Base-by-base conservation (phyloP, 1,140 invertebrate species). In the Drosophila truncata region DNA sequence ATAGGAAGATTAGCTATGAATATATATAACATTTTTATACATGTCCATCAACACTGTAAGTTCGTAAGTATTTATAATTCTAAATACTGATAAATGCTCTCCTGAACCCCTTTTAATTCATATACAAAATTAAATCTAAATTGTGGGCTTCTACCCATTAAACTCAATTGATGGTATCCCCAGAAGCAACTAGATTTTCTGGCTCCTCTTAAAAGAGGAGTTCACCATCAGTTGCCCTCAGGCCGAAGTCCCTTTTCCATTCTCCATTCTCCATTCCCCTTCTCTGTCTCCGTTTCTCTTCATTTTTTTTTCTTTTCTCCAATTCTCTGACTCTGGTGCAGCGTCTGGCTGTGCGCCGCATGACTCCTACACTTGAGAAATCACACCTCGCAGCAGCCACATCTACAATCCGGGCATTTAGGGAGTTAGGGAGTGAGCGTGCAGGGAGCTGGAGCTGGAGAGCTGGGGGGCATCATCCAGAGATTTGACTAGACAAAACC, bases 361-460 rank as follows among this genome's bases (percentile, higher is more conserved):
- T 86, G 82, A 86, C 78, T 86, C 82, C 82, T 86, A 86, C 82
- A 86, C 82, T 86, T 86, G 78, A 86, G 78, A 86, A 82, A 86
- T 86, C 82, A 86, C 82, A 86, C 82, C 82, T 86, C 82, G 82
- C 74, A 50, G 52, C 64, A 75, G 49, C 61, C 66, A 54, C 46
- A 71, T 62, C 66, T 54, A 41, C 63, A 46, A 62, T 60, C 65
- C 61, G 42, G 58, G 52, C 62, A 71, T 72, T 39, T 41, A 55
- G 58, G 50, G 47, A 73, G 75, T 63, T 63, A 25, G 52, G 52
- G 33, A 55, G 29, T 52, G 29, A 33, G 11, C 50, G 13, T 42
- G 65, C 35, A 25, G 61, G 33, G 50, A 27, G 49, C 50, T 55
- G 52, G 33, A 58, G 27, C 41, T 41, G 44, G 5, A 27, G 27